Percentiles rank a stretch among this genome's conserved stretches.
Conservation (phyloP, 1,140 invertebrate species). For the Papilio machaon region DNA sequence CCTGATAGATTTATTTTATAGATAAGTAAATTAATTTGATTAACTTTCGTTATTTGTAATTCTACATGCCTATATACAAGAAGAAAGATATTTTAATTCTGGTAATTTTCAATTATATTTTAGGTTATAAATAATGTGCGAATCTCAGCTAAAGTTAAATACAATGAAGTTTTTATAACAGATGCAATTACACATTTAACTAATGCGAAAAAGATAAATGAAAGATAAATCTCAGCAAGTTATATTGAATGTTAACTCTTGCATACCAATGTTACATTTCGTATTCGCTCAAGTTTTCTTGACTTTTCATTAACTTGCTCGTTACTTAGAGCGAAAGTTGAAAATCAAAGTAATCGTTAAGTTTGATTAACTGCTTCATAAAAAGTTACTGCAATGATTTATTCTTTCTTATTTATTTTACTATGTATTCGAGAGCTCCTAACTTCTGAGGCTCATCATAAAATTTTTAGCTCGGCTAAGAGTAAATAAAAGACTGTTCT, state of each 20-base stretch:
- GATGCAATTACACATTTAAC: conserved; percentile 61
- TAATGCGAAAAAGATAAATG: conserved; percentile 72
- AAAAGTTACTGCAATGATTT: conserved; percentile 63
- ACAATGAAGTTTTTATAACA: background rate
- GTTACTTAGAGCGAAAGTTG: conserved; percentile 68
- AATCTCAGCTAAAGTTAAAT: conserved; percentile 1
- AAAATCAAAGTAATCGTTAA: conserved; percentile 78
- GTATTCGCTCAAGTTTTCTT: conserved; percentile 77
- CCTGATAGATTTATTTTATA: too few species aligned
- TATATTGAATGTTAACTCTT: conserved; percentile 79
- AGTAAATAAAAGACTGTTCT: conserved; percentile 34
- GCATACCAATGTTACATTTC: conserved; percentile 79
- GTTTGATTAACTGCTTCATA: conserved; percentile 69
- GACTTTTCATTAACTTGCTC: conserved; percentile 78
- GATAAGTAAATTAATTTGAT: too few species aligned
- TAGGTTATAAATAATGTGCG: background rate
- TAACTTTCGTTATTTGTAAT: too few species aligned
- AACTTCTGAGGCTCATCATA: conserved; percentile 25
- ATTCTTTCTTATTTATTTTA: conserved; percentile 59
- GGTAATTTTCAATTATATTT: background rate
- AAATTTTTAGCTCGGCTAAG: conserved; percentile 25
- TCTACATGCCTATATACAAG: too few species aligned
- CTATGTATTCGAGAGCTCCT: conserved; percentile 43
- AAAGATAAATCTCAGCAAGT: conserved; percentile 73
- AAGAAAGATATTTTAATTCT: background rate